Percentiles rank a stretch among this genome's conserved stretches.
Evolutionary conservation across 2,888 invertebrate species (phyloP).

Genomic region (Heteromyza rotundicornis): DNA sequence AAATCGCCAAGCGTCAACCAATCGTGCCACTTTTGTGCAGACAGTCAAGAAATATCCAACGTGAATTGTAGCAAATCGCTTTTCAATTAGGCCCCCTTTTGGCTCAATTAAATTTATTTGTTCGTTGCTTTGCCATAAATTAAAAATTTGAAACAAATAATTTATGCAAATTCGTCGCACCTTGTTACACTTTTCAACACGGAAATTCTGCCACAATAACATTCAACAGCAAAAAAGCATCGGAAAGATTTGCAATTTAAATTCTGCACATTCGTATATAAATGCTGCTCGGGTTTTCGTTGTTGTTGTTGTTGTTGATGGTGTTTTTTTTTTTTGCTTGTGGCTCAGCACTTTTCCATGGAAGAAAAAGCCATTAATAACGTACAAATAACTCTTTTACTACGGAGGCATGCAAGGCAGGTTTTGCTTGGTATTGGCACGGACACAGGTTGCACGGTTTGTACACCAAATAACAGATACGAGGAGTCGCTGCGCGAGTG

Average conservation of each 20-base stretch:
- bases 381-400: conserved; percentile 19
- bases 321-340: no score
- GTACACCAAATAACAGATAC: neutral
- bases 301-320: no score
- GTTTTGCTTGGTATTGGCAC: no score
- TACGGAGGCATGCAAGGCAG: neutral
- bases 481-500: neutral
- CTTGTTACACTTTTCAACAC: neutral
- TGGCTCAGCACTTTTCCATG: neutral
- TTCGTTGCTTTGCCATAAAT: neutral
- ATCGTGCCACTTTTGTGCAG: neutral
- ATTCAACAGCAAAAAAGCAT: neutral
- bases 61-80: neutral
- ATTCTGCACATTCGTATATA: neutral
- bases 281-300: no score
- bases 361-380: conserved; percentile 10
- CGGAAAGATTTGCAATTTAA: no score
- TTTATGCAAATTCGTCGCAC: conserved; percentile 4
- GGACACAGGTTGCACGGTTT: neutral
- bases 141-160: neutral
- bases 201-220: neutral
- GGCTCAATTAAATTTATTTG: neutral
- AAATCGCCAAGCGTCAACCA: neutral
- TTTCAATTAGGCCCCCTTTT: neutral
- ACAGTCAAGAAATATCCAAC: neutral